Evolutionary conservation across 2,797 vertebrate genomes (phyloP).

Genomic region (Phrynocephalus forsythii): DNA sequence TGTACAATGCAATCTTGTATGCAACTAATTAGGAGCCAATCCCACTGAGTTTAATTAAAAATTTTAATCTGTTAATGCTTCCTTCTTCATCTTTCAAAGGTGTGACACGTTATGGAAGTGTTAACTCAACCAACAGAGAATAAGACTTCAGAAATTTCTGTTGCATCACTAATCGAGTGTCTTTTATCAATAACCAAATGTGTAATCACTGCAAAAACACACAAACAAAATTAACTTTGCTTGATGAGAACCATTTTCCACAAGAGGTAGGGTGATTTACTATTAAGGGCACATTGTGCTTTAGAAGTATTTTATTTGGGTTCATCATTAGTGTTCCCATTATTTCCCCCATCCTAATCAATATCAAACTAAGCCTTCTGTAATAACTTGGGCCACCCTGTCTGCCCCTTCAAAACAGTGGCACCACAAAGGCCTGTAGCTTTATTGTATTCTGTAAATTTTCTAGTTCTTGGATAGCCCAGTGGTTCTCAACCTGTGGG

Average conservation of each 20-base stretch:
- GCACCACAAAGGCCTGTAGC: not conserved
- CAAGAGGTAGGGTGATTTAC: not conserved
- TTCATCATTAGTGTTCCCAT: constrained; percentile 17
- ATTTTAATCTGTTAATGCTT: too few species aligned
- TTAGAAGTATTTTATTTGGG: constrained; percentile 5
- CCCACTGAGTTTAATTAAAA: not conserved
- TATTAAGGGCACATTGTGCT: not conserved
- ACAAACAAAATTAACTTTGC: not conserved
- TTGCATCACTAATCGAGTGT: not conserved
- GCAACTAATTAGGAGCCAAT: not conserved
- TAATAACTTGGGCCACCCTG: not conserved
- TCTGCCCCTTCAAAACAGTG: not conserved
- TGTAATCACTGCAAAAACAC: constrained; percentile 6
- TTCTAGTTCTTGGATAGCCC: not conserved
- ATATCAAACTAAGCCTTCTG: constrained; percentile 6
- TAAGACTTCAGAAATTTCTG: not conserved
- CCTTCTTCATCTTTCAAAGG: not conserved
- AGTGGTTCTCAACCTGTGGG: too few species aligned
- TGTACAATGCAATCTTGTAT: not conserved
- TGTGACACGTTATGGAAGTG: not conserved
- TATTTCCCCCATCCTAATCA: not conserved
- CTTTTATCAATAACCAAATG: constrained; percentile 6
- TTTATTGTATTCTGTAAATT: constrained; percentile 16
- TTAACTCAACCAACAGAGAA: not conserved
- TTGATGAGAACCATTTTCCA: constrained; percentile 15